Evolutionary conservation across 1,140 invertebrate species (phyloP).

Genomic region (Atta cephalotes): DNA sequence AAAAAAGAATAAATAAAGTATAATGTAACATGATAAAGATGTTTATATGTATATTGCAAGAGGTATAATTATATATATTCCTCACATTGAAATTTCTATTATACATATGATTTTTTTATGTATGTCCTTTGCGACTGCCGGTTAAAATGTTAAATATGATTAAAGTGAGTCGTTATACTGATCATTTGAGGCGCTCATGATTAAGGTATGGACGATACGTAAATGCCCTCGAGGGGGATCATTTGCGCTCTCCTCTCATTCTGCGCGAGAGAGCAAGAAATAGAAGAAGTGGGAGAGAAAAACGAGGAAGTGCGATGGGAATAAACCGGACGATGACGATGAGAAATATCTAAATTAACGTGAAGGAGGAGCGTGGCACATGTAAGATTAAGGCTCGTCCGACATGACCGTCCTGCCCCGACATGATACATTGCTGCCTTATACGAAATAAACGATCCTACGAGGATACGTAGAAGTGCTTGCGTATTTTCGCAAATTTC

Average conservation of each 20-base stretch:
- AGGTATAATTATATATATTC: not conserved
- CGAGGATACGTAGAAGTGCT: not conserved
- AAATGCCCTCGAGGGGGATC: constrained; percentile 52
- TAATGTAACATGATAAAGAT: not conserved
- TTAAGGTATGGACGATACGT: constrained; percentile 56
- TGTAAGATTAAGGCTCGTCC: constrained; percentile 58
- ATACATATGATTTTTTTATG: not conserved
- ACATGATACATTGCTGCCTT: constrained; percentile 48
- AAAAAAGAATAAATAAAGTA: not conserved
- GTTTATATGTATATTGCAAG: not conserved
- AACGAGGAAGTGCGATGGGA: constrained; percentile 50
- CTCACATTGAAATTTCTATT: not conserved
- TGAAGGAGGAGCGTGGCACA: constrained; percentile 53
- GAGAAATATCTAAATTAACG: constrained; percentile 66
- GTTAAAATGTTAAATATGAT: constrained; percentile 49
- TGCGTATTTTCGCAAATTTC: constrained; percentile 5
- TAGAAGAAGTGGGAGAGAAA: constrained; percentile 23
- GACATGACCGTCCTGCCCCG: constrained; percentile 26
- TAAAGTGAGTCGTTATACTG: constrained; percentile 51
- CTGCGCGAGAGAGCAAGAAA: constrained; percentile 48
- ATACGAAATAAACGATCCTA: constrained; percentile 45
- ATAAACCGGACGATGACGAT: constrained; percentile 68
- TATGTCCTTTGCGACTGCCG: not conserved
- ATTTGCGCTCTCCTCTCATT: constrained; percentile 48
- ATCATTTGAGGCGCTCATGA: constrained; percentile 31